Percentiles rank a stretch among this genome's conserved stretches.
These are phyloP conservation scores for Xylocampa areola DNA, from an alignment of 2,888 invertebrate species.

Conservation along the genomic window DNA sequence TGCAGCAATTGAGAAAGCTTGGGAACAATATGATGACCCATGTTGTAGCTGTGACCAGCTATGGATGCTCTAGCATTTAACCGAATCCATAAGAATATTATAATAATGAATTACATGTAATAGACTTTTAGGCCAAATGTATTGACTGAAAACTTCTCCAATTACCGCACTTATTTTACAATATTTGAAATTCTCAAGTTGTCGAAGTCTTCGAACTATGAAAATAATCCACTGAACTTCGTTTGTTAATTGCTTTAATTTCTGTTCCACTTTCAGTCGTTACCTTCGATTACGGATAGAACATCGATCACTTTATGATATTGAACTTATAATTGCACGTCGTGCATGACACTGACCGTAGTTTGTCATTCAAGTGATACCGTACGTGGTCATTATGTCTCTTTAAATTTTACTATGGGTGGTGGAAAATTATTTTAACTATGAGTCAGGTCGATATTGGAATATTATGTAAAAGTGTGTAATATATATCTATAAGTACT, in stretches of 20 bases:
- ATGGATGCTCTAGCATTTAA: too few relatives aligned
- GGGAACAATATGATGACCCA: too few relatives aligned
- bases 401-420: constrained; percentile 26
- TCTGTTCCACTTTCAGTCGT: constrained; percentile 43
- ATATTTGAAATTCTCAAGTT: constrained; percentile 34
- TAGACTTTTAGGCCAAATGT: too few relatives aligned
- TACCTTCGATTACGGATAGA: constrained; percentile 44
- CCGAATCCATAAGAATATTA: too few relatives aligned
- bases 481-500: too few relatives aligned
- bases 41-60: too few relatives aligned
- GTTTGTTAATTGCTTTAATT: constrained; percentile 42
- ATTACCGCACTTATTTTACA: constrained; percentile 16
- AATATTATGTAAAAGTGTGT: not conserved
- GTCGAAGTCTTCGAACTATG: constrained; percentile 21
- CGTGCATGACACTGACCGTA: constrained; percentile 41
- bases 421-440: constrained; percentile 18
- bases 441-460: not conserved
- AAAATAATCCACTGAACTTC: constrained; percentile 36
- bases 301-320: constrained; percentile 55
- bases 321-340: constrained; percentile 57
- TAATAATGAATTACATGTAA: too few relatives aligned
- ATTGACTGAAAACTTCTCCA: not conserved
- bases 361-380: constrained; percentile 38
- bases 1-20: too few relatives aligned
- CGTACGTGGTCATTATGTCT: constrained; percentile 39